Conservation (phyloP, 1,140 invertebrate species). For the Halictus rubicundus region DNA sequence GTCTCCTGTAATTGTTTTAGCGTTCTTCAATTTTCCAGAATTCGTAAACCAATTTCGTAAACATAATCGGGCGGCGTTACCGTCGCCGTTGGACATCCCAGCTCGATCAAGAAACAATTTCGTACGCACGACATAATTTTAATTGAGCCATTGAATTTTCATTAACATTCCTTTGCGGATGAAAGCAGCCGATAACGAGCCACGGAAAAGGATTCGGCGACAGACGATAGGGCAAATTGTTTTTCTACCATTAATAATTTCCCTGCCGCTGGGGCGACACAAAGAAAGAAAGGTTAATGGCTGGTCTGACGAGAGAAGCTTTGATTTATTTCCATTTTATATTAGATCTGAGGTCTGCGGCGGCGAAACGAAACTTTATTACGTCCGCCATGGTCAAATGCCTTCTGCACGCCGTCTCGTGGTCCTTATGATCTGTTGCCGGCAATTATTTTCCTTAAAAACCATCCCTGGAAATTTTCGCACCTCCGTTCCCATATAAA, state of each 20-base stretch:
- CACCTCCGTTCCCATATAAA: too few species aligned
- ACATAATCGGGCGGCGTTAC: too few species aligned
- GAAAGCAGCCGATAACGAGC: background rate
- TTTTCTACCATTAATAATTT: slow-evolving; percentile 19
- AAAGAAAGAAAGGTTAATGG: slow-evolving; percentile 29
- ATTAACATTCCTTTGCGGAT: too few species aligned
- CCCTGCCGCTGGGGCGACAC: background rate
- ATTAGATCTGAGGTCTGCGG: slow-evolving; percentile 25
- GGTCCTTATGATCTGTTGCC: slow-evolving; percentile 39
- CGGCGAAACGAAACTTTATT: slow-evolving; percentile 38
- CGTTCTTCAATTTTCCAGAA: too few species aligned
- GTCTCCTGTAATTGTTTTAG: too few species aligned
- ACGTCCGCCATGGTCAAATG: slow-evolving; percentile 31
- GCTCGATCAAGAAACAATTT: too few species aligned
- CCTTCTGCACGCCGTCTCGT: slow-evolving; percentile 21
- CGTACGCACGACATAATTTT: too few species aligned
- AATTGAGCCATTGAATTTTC: too few species aligned
- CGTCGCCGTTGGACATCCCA: too few species aligned
- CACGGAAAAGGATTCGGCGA: too few species aligned
- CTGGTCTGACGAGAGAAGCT: slow-evolving; percentile 11
- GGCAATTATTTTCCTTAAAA: slow-evolving; percentile 41
- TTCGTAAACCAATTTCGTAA: too few species aligned
- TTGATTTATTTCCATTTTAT: slow-evolving; percentile 48
- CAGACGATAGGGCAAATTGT: slow-evolving; percentile 11
- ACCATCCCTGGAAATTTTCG: background rate